These are phyloP conservation scores for Coregonus sp. DNA, from an alignment of 2,797 vertebrate genomes.

Conservation along the genomic window DNA sequence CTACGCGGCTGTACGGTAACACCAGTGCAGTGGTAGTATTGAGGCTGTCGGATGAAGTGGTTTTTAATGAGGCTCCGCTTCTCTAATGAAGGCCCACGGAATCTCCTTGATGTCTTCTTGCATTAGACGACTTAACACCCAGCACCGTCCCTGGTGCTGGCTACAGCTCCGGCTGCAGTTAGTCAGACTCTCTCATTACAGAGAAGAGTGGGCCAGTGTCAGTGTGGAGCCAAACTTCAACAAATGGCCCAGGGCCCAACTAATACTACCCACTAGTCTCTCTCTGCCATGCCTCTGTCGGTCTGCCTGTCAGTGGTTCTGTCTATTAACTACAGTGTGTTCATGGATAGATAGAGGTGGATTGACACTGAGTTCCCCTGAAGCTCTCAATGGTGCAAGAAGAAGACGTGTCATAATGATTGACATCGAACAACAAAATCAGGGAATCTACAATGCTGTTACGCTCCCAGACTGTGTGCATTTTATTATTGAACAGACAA, in stretches of 20 bases:
- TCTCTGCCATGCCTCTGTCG: neutral
- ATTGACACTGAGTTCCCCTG: neutral
- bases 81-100: conserved; percentile 67
- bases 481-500: too few relatives aligned
- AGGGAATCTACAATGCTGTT: neutral
- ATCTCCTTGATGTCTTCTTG: conserved; percentile 70
- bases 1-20: neutral
- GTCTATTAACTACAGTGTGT: neutral
- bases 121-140: conserved; percentile 55
- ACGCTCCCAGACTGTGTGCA: neutral
- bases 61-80: conserved; percentile 62
- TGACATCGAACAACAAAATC: neutral
- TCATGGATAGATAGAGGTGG: neutral
- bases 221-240: neutral
- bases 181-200: conserved; percentile 28
- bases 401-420: neutral
- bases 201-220: neutral
- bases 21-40: neutral
- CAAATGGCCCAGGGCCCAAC: neutral
- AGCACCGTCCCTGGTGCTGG: conserved; percentile 34
- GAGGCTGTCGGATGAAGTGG: conserved; percentile 49
- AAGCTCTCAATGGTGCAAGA: neutral
- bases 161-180: neutral
- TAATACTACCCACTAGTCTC: neutral
- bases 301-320: neutral